These are phyloP conservation scores for Cyanoliseus patagonus DNA, from an alignment of 2,113 vertebrate species.

Conservation along the genomic window DNA sequence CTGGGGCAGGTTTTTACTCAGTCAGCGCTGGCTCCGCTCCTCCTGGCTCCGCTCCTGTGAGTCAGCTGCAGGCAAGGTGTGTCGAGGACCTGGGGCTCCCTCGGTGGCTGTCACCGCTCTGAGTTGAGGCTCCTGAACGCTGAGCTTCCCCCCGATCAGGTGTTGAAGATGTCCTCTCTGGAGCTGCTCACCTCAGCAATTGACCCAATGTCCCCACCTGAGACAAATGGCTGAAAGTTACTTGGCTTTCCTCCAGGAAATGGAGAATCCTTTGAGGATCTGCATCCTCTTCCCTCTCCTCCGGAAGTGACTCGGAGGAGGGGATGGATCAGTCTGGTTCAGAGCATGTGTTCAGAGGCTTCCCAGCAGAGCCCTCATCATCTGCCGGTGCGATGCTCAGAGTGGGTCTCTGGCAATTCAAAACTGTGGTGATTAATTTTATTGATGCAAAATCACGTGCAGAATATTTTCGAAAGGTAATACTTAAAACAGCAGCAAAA, in stretches of 20 bases:
- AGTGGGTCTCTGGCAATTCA: slow-evolving; percentile 74
- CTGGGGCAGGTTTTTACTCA: no score
- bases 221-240: no score
- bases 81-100: no score
- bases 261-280: neutral
- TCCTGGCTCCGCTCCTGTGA: no score
- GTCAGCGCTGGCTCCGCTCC: no score
- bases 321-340: neutral
- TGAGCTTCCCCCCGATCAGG: no score
- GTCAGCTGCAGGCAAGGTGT: no score
- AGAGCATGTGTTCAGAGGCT: slow-evolving; percentile 22
- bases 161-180: no score
- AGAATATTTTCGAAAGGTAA: neutral
- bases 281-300: neutral
- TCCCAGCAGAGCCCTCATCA: slow-evolving; percentile 76
- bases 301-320: neutral
- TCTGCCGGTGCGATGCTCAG: slow-evolving; percentile 75
- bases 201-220: no score
- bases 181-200: no score
- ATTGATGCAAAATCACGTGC: neutral
- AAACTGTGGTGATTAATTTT: neutral
- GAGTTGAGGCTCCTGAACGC: no score
- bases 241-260: neutral
- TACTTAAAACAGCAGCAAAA: neutral
- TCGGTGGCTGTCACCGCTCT: no score